Base-by-base conservation (phyloP, 2,888 invertebrate species). In the Drosophila hawaiiensis region DNA sequence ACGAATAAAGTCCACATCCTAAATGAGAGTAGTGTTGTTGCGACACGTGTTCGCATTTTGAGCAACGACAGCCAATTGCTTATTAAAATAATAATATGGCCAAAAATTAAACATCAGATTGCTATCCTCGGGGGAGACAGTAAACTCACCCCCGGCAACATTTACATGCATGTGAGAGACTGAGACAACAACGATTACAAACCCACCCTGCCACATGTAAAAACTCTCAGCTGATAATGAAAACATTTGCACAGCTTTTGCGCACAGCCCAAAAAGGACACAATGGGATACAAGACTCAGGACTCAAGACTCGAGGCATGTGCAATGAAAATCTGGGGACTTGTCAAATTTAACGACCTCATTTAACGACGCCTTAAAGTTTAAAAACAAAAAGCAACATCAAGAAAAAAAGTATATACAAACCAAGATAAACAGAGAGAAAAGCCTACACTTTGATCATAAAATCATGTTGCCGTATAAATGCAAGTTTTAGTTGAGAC, bases 71-170 rank as follows among this genome's bases (percentile, higher is more conserved):
- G 70, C 53, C 67, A 78, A 78, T 75, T 77, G 80, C 79, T 78
- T 87, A 84, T 89, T 87, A 87, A 78, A 87, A 87, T 87, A 87
- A 87, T 89, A 79, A 89, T 74, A 89, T 70, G 82, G 66, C 78
- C 69, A 76, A 70, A 76, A 82, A 83, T 78, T 75, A 84, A 73
- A 83, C 80, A 78, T 73, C 83, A 71, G 68, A 72, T 75, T 69
- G 76, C 83, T 66, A 71, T 68, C 80, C 68, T 52, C 75, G 82
- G 74, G 67, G 56, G 43, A 35, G 10, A 12, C 6, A 12, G 37
- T 1, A 12, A 85, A 67, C 73, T 65, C 68, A 74, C 84, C 72
- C 68, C 50, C 25, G 41, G 3, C 5, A 43, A 43, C 56, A 68
- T 62, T 49, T 54, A 78, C 63, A 66, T 76, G 53, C 55, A 65